Conservation (phyloP, 2,888 invertebrate species). For the Caenorhabditis plicata region DNA sequence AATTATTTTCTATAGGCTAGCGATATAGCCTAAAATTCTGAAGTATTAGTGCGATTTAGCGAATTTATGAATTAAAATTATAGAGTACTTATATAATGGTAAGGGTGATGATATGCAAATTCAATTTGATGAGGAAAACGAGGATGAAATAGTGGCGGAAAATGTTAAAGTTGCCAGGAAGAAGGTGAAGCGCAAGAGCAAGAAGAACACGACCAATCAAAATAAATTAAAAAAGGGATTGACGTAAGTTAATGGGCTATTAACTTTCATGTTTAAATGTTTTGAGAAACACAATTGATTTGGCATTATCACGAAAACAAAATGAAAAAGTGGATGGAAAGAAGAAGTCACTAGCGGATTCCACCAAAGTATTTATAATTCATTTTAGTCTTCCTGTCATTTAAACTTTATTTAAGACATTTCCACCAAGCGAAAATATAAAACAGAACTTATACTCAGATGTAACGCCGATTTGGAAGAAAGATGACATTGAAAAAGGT, state of each 20-base stretch:
- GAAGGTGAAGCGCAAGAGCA: slow-evolving; percentile 17
- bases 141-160: slow-evolving; percentile 8
- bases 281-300: slow-evolving; percentile 19
- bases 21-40: too few species aligned
- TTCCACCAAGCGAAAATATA: too few species aligned
- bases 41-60: too few species aligned
- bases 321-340: slow-evolving; percentile 15
- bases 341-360: slow-evolving; percentile 11
- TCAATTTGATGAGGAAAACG: slow-evolving; percentile 16
- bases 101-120: too few species aligned
- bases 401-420: too few species aligned
- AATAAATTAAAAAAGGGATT: slow-evolving; percentile 27
- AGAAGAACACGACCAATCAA: too few species aligned
- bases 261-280: not conserved
- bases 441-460: slow-evolving; percentile 26
- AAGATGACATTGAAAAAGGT: slow-evolving; percentile 12
- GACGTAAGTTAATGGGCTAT: slow-evolving; percentile 5
- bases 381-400: too few species aligned
- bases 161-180: slow-evolving; percentile 20
- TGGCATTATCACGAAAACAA: slow-evolving; percentile 24
- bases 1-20: too few species aligned
- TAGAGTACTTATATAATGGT: too few species aligned
- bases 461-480: slow-evolving; percentile 25
- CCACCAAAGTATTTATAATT: too few species aligned
- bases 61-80: too few species aligned